Percentiles rank a stretch among this genome's conserved stretches.
These are phyloP conservation scores for Habrosyne pyritoides DNA, from an alignment of 2,888 invertebrate species.

Conservation along the genomic window DNA sequence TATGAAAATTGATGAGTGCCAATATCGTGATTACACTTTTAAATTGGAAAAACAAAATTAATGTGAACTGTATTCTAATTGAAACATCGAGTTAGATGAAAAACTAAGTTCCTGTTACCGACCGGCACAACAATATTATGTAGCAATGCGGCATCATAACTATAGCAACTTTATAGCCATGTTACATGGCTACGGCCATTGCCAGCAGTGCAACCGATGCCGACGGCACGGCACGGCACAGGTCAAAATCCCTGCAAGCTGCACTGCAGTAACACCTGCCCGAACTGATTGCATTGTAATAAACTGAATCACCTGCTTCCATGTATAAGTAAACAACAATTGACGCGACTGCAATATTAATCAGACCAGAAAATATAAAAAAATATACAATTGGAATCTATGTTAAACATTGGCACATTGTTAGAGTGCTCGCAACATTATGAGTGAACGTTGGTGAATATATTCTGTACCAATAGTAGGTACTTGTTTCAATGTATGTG, in stretches of 20 bases:
- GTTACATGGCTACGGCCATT: neutral
- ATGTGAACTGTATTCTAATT: neutral
- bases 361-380: constrained; percentile 6
- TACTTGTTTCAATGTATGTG: neutral
- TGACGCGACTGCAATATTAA: constrained; percentile 5
- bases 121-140: neutral
- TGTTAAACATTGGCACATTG: neutral
- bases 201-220: neutral
- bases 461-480: constrained; percentile 1
- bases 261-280: constrained; percentile 5
- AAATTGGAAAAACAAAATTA: neutral
- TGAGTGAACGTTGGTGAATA: neutral
- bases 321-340: constrained; percentile 9
- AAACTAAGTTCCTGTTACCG: neutral
- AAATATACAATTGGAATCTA: neutral
- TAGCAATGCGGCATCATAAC: neutral
- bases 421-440: constrained; percentile 1
- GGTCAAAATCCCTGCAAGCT: neutral
- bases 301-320: constrained; percentile 11
- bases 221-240: neutral
- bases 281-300: constrained; percentile 4
- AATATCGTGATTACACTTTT: constrained; percentile 22
- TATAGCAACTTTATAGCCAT: neutral
- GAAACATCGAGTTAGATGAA: neutral
- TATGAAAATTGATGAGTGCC: constrained; percentile 19